Conservation (phyloP, 2,888 invertebrate species). For the Catocala sponsa region DNA sequence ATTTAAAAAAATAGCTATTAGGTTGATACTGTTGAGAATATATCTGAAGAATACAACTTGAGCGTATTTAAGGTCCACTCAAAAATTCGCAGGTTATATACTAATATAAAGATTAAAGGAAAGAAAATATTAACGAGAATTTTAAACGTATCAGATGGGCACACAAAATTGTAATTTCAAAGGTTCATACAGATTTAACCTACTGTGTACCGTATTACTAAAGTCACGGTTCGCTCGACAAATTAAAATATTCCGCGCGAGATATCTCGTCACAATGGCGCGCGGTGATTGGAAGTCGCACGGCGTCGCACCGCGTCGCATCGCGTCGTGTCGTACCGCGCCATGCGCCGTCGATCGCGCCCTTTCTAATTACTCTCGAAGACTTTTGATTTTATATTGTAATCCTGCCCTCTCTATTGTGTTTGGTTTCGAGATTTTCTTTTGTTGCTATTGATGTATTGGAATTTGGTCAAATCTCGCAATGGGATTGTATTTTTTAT, state of each 20-base stretch:
- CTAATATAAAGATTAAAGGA: too few relatives aligned
- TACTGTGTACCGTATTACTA: constrained; percentile 1
- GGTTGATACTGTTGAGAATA: too few relatives aligned
- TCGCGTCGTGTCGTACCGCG: constrained; percentile 14
- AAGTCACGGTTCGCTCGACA: constrained; percentile 30
- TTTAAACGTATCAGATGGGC: too few relatives aligned
- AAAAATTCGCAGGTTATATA: too few relatives aligned
- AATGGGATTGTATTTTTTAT: constrained; percentile 14
- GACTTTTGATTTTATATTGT: constrained; percentile 35
- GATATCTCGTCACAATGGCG: constrained; percentile 44
- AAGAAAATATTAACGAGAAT: too few relatives aligned
- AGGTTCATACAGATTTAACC: constrained; percentile 8
- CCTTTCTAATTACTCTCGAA: constrained; percentile 49
- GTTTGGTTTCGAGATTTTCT: constrained; percentile 24
- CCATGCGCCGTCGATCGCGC: constrained; percentile 28
- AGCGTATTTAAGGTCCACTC: too few relatives aligned
- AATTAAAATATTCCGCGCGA: constrained; percentile 59
- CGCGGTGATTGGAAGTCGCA: constrained; percentile 40
- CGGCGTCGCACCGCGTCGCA: constrained; percentile 15
- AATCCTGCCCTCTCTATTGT: constrained; percentile 27
- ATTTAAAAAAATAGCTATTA: too few relatives aligned
- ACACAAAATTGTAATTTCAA: neutral
- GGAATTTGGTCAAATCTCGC: constrained; percentile 24
- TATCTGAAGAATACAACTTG: too few relatives aligned
- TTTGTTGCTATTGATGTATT: constrained; percentile 42